Evolutionary conservation across 1,140 invertebrate species (phyloP).

Genomic region (Frieseomelitta varia): DNA sequence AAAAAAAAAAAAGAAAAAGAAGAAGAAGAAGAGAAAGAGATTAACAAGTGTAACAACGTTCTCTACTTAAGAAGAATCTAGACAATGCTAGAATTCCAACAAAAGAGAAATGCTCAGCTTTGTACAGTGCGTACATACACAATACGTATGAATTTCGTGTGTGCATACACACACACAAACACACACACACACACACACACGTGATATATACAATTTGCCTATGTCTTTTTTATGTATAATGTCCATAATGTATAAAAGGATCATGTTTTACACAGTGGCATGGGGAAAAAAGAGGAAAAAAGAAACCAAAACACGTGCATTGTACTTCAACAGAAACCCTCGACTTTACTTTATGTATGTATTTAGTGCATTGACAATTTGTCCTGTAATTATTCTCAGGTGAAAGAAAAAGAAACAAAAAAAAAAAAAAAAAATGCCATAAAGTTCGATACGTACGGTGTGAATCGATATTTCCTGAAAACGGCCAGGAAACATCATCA

Average conservation of each 20-base stretch:
- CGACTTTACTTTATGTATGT: neutral
- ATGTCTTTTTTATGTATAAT: slow-evolving; percentile 38
- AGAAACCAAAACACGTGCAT: slow-evolving; percentile 13
- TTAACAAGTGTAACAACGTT: neutral
- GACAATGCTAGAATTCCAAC: slow-evolving; percentile 13
- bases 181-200: neutral
- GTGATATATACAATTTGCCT: slow-evolving; percentile 37
- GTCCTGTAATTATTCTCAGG: slow-evolving; percentile 49
- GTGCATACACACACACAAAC: neutral
- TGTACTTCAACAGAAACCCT: slow-evolving; percentile 19
- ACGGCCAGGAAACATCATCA: slow-evolving; percentile 2
- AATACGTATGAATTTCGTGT: slow-evolving; percentile 6
- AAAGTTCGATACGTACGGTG: slow-evolving; percentile 46
- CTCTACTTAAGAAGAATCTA: slow-evolving; percentile 15
- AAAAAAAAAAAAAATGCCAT: slow-evolving; percentile 27
- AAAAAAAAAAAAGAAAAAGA: neutral
- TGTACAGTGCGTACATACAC: slow-evolving; percentile 28
- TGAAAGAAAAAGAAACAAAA: neutral
- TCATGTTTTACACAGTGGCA: slow-evolving; percentile 20
- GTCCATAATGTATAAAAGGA: slow-evolving; percentile 24
- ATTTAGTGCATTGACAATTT: slow-evolving; percentile 41
- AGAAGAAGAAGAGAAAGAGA: slow-evolving; percentile 19
- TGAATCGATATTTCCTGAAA: slow-evolving; percentile 12
- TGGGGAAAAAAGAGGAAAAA: too few species aligned
- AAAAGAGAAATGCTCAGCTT: slow-evolving; percentile 41